These are phyloP conservation scores for Stegana nigrithorax DNA, from an alignment of 2,888 invertebrate species.

Conservation along the genomic window DNA sequence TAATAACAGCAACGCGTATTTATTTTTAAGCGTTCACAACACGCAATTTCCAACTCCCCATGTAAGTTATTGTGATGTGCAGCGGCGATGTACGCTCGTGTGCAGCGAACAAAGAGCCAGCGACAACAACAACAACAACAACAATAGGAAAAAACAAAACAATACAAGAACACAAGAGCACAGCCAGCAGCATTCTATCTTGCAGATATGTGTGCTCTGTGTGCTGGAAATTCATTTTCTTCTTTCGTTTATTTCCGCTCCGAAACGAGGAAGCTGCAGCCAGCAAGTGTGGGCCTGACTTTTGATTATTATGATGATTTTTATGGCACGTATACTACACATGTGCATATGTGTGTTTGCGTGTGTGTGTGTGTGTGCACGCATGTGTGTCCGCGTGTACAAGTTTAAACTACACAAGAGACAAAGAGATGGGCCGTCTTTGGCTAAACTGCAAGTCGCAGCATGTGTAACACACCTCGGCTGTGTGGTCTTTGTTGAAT, in stretches of 20 bases:
- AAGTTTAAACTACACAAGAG: no score
- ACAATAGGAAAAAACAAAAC: no score
- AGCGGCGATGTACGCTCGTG: no score
- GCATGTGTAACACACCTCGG: not conserved
- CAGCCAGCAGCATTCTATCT: not conserved
- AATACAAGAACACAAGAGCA: not conserved
- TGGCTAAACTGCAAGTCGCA: no score
- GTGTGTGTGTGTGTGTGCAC: not conserved
- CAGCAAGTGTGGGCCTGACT: not conserved
- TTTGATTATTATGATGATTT: not conserved
- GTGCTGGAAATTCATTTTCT: not conserved
- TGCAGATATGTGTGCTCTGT: no score
- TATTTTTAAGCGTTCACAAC: not conserved
- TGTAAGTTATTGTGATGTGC: not conserved
- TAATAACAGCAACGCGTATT: no score
- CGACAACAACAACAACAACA: no score
- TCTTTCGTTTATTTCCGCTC: constrained; percentile 1
- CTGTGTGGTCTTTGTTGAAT: not conserved
- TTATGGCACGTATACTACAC: not conserved
- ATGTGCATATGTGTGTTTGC: no score
- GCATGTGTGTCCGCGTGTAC: no score
- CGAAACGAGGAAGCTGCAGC: not conserved
- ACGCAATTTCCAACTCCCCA: constrained; percentile 6
- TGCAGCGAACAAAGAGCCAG: no score
- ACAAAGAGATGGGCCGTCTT: no score